These are phyloP conservation scores for Temnopleurus reevesii DNA, from an alignment of 53 echinoderm and acorn worm species.

Conservation along the genomic window DNA sequence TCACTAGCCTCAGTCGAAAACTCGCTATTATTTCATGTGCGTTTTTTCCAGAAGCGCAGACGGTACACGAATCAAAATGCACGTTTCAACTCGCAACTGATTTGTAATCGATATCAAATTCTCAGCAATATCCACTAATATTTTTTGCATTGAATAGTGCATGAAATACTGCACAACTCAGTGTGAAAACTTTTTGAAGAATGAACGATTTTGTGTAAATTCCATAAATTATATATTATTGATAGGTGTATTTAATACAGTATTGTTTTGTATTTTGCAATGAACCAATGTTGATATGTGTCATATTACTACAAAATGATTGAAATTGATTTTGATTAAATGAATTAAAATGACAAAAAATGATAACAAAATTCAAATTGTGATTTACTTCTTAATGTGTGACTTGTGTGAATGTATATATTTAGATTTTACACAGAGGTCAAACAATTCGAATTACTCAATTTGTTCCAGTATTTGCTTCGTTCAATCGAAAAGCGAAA, in stretches of 20 bases:
- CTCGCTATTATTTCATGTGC: too few species aligned
- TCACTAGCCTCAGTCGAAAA: too few species aligned
- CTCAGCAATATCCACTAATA: too few species aligned
- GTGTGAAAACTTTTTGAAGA: background rate
- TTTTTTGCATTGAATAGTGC: background rate
- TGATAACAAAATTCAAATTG: background rate
- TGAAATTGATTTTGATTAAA: constrained; percentile 40
- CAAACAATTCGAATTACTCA: too few species aligned
- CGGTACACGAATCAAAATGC: too few species aligned
- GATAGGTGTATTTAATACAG: constrained; percentile 49
- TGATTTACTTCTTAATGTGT: background rate
- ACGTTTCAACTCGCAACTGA: too few species aligned
- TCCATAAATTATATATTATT: constrained; percentile 47
- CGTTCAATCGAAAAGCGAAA: too few species aligned
- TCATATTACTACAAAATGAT: constrained; percentile 43
- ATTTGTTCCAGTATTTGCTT: too few species aligned
- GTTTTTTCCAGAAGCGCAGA: too few species aligned
- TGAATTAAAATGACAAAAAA: constrained; percentile 36
- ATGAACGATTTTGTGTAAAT: constrained; percentile 14
- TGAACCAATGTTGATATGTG: constrained; percentile 33
- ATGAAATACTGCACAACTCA: background rate
- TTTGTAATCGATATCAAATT: too few species aligned
- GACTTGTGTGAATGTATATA: too few species aligned
- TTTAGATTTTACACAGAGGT: too few species aligned
- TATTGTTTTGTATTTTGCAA: constrained; percentile 57